These are phyloP conservation scores for Coranthus polyacanthus DNA, from an alignment of 2,797 vertebrate genomes.

Conservation along the genomic window DNA sequence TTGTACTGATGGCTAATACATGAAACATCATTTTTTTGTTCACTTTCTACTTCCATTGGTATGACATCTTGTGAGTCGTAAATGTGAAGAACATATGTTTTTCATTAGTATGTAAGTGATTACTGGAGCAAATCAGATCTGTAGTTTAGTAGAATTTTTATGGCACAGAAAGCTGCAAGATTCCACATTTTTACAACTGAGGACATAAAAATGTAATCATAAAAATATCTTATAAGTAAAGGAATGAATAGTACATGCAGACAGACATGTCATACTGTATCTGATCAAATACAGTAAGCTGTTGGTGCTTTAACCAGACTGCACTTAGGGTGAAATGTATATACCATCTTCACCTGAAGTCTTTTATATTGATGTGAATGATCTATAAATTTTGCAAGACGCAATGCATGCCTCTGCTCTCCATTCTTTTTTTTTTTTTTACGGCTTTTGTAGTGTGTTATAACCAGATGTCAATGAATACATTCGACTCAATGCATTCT, in stretches of 20 bases:
- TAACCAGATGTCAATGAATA: slow-evolving; percentile 18
- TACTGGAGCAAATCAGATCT: slow-evolving; percentile 29
- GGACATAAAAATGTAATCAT: not conserved
- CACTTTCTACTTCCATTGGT: slow-evolving; percentile 13
- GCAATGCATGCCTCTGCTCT: not conserved
- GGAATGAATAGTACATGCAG: not conserved
- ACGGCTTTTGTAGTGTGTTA: slow-evolving; percentile 10
- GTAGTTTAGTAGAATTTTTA: slow-evolving; percentile 36
- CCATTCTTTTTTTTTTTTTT: not conserved
- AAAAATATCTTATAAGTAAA: not conserved
- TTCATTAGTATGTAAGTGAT: slow-evolving; percentile 16
- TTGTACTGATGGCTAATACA: too few species aligned
- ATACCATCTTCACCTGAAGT: not conserved
- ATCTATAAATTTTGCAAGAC: slow-evolving; percentile 2
- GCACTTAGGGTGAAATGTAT: not conserved
- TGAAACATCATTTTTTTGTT: too few species aligned
- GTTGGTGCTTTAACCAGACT: not conserved
- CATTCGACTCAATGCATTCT: slow-evolving; percentile 17
- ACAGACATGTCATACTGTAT: not conserved
- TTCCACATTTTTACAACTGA: not conserved
- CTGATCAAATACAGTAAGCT: not conserved
- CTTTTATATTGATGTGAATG: not conserved
- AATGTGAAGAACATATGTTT: slow-evolving; percentile 20
- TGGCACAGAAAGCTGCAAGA: not conserved
- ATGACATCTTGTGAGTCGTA: slow-evolving; percentile 24